Evolutionary conservation across 1,140 invertebrate genomes (phyloP).

Genomic region (Brachystomella parvula): DNA sequence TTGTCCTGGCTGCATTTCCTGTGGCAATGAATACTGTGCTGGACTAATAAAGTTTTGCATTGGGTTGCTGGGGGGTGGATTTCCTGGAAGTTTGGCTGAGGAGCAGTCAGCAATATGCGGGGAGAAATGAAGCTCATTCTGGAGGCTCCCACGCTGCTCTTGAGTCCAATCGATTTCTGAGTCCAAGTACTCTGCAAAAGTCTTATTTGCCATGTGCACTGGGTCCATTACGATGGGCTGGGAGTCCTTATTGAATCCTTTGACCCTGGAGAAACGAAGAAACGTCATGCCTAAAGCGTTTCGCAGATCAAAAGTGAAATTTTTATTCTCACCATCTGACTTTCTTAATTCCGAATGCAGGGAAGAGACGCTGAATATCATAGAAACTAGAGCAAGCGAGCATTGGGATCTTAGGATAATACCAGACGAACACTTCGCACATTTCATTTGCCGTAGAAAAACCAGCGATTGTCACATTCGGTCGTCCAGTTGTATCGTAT

Average conservation of each 20-base stretch:
- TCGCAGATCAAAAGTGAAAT: not conserved
- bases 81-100: not conserved
- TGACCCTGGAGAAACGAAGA: not conserved
- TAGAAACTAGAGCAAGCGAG: not conserved
- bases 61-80: not conserved
- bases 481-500: not conserved
- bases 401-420: constrained; percentile 62
- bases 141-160: not conserved
- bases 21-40: too few relatives aligned
- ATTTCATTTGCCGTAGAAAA: constrained; percentile 75
- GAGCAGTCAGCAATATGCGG: not conserved
- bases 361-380: not conserved
- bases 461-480: constrained; percentile 50
- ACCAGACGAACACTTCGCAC: constrained; percentile 71
- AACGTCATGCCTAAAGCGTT: not conserved
- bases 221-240: not conserved
- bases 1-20: too few relatives aligned
- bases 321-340: constrained; percentile 11
- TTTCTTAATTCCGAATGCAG: not conserved
- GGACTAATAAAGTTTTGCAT: too few relatives aligned
- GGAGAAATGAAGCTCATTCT: not conserved
- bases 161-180: not conserved
- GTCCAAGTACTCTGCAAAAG: not conserved
- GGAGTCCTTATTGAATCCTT: not conserved
- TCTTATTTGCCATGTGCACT: constrained; percentile 9